Evolutionary conservation across 2,888 invertebrate genomes (phyloP).

Genomic region (Andrena hattorfiana): DNA sequence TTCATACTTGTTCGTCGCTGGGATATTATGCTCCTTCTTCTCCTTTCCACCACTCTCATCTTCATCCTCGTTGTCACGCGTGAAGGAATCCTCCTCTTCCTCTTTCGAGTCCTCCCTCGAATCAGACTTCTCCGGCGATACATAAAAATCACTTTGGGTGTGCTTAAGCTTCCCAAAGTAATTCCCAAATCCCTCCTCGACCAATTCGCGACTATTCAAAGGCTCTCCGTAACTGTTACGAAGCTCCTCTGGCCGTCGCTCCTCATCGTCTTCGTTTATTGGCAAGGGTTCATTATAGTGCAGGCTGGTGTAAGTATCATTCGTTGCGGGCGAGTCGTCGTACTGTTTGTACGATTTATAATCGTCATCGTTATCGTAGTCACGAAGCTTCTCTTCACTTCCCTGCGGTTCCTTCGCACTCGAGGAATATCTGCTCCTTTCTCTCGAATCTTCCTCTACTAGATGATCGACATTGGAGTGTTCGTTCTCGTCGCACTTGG

Average conservation of each 20-base stretch:
- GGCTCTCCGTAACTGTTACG: constrained; percentile 82
- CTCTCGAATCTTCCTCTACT: constrained; percentile 54
- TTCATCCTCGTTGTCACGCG: constrained; percentile 13
- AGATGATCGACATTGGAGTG: constrained; percentile 45
- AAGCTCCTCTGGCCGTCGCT: constrained; percentile 64
- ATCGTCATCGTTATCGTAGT: constrained; percentile 23
- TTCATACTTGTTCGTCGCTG: constrained; percentile 76
- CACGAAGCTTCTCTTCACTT: constrained; percentile 2
- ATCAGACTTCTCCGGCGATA: constrained; percentile 49
- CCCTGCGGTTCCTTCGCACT: constrained; percentile 16
- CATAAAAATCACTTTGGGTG: constrained; percentile 70
- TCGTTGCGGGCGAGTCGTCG: constrained; percentile 19
- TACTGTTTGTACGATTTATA: constrained; percentile 26
- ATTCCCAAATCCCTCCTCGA: constrained; percentile 76
- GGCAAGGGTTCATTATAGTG: constrained; percentile 49
- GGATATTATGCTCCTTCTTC: constrained; percentile 58
- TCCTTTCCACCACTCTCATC: constrained; percentile 31
- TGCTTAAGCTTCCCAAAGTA: constrained; percentile 63
- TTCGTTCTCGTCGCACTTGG: constrained; percentile 23
- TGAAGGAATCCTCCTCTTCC: not conserved
- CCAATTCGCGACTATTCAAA: constrained; percentile 74
- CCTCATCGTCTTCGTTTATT: constrained; percentile 54
- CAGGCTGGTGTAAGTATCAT: constrained; percentile 41
- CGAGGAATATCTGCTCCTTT: constrained; percentile 41
- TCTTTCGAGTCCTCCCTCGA: constrained; percentile 26